Base-by-base conservation (phyloP, 2,113 vertebrate genomes). In the Vanacampus margaritifer region DNA sequence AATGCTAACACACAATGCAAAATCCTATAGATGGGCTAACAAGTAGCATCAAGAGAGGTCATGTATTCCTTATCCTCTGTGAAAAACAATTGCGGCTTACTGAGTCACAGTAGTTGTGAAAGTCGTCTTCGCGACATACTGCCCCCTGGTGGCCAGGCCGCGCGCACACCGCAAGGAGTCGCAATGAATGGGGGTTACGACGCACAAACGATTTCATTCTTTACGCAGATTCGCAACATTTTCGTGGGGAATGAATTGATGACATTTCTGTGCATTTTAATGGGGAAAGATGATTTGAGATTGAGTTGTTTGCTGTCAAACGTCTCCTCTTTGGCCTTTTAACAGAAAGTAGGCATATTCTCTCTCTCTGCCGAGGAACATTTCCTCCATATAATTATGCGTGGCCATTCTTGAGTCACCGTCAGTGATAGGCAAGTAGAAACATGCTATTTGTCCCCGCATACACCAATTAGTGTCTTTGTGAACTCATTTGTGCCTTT, bases 301-400 rank as follows among this genome's bases (percentile, higher is more conserved):
- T 46, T 1, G 13, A 45, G 3, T 17, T 5, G 16, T 57, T 57
- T n/a, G 3, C 10, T 41, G 39, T 41, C 39, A 41, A 41, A 41
- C 13, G 21, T 51, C 48, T 23, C 21, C n/a, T 51, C 21, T 51
- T 23, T 36, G 57, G 32, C 21, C 19, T n/a, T 37, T 59, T n/a
- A n/a, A 37, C 2, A 19, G n/a, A 59, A 59, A 36, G 17, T n/a
- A 59, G 68, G 62, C 71, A 23, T 23, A 51, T 23, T 76, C 54
- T 60, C 17, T 19, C 56, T 16, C 60, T 13, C 21, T 10, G 28
- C 2, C 66, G 62, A 64, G 69, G 73, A 58, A 66, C 67, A 76
- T 57, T 68, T 76, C 73, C 62, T 78, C 82, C 54, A 60, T 88
- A 76, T 88, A 90, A 89, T 89, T 89, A 89, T 62, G 72, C 82